Evolutionary conservation across 2,888 invertebrate genomes (phyloP), one percentile per base, ranked within the genome.

Genomic region (Neria commutata): DNA sequence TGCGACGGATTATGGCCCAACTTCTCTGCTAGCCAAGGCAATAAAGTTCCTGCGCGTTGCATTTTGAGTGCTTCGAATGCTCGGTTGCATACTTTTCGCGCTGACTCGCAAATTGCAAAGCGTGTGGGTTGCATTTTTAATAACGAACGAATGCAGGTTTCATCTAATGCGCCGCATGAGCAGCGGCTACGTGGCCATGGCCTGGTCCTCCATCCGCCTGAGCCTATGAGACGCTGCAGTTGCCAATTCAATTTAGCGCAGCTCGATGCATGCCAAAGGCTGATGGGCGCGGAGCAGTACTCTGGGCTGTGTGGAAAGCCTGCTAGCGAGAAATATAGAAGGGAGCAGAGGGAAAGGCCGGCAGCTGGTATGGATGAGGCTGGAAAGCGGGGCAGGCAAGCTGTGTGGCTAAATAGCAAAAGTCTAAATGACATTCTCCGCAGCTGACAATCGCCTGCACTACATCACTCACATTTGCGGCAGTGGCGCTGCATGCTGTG

Each of bases 51-150:
- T n/a, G n/a, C n/a, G n/a, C n/a, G n/a, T n/a, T n/a, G n/a, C n/a
- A n/a, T n/a, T n/a, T n/a, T n/a, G n/a, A n/a, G n/a, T n/a, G n/a
- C n/a, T n/a, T n/a, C n/a, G n/a, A n/a, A n/a, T n/a, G n/a, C n/a
- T n/a, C n/a, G n/a, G n/a, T n/a, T n/a, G n/a, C n/a, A n/a, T n/a
- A n/a, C n/a, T n/a, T n/a, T n/a, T n/a, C n/a, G n/a, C n/a, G n/a
- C n/a, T n/a, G 4, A 14, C 37, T 37, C 3, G 37, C 42, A 19
- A 37, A 37, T 37, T 42, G 42, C 42, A 4, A 19, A 14, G 42
- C 42, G 37, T 42, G 42, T 42, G 21, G 42, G 42, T 19, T 42
- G 42, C 42, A 19, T 42, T 42, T 42, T 42, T 42, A 42, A 42
- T 42, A 42, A 42, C 29, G 11, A 6, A 29, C 8, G 21, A 42